These are phyloP conservation scores for Tanaodytes sp. DNA, from an alignment of 2,888 invertebrate species.

Conservation along the genomic window DNA sequence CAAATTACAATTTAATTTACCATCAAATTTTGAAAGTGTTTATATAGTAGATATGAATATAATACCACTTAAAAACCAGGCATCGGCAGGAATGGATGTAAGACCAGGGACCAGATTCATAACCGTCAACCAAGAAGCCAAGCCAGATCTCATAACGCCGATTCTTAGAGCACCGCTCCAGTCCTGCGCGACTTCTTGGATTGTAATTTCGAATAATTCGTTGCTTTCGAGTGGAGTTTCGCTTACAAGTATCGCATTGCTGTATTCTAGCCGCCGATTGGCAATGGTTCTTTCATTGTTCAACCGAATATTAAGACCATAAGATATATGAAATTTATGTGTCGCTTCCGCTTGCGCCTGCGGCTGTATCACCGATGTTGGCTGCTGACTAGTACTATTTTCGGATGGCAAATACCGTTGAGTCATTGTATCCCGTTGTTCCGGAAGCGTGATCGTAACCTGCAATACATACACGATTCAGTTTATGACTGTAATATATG, in stretches of 20 bases:
- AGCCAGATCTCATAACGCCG: slow-evolving; percentile 83
- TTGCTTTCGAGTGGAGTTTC: slow-evolving; percentile 81
- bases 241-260: slow-evolving; percentile 81
- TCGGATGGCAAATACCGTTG: slow-evolving; percentile 72
- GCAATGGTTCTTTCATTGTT: slow-evolving; percentile 81
- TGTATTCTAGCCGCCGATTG: slow-evolving; percentile 76
- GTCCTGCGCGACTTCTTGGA: slow-evolving; percentile 77
- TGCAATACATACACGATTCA: slow-evolving; percentile 41
- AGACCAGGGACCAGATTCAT: slow-evolving; percentile 80
- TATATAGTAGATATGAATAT: too few species aligned
- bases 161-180: slow-evolving; percentile 85
- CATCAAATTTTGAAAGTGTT: too few species aligned
- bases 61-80: slow-evolving; percentile 80
- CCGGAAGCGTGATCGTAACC: slow-evolving; percentile 70
- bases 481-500: slow-evolving; percentile 25
- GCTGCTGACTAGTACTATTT: slow-evolving; percentile 76
- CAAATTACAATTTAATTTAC: too few species aligned
- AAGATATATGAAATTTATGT: slow-evolving; percentile 75
- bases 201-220: slow-evolving; percentile 86
- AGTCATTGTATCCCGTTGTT: slow-evolving; percentile 68
- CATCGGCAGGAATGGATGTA: slow-evolving; percentile 79
- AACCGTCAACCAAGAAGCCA: slow-evolving; percentile 67
- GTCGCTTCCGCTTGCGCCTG: slow-evolving; percentile 72
- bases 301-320: slow-evolving; percentile 81
- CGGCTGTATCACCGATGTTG: slow-evolving; percentile 76